Base-by-base conservation (phyloP, 2,797 vertebrate genomes). In the Melanotaenia pygmaea region DNA sequence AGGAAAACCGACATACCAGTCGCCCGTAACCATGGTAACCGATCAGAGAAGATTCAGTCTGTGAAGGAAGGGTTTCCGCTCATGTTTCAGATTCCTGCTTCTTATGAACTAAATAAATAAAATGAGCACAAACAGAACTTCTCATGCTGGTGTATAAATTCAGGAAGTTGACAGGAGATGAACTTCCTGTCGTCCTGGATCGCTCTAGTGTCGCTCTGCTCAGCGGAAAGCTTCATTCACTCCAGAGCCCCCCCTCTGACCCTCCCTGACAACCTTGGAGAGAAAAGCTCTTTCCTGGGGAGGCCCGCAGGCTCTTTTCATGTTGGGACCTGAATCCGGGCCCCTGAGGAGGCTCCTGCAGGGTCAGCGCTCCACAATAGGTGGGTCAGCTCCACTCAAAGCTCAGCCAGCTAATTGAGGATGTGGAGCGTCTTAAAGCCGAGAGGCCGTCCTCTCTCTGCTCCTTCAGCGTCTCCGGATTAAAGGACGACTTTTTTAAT, bases 361-460 rank as follows among this genome's bases (percentile, higher is more conserved):
- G 83, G 83, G 81, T 86, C 86, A 76, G 57, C 12, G 45, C 54
- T 66, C 79, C 72, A 71, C 76, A 77, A 81, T 66, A 53, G 61
- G 2, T 26, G 66, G 67, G 63, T 77, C 76, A 72, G 58, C 28
- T 0, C 34, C 0, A 70, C 76, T 82, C 79, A 83, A 85, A 85
- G 53, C 79, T 9, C 57, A 59, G 72, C 80, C 66, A 28, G 75
- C 77, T 87, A 77, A 88, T 85, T 64, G 70, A 66, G 7, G 22
- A 34, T 24, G 80, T 74, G 51, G 0, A 35, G 43, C 10, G 38
- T 34, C 40, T 62, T 37, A 58, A 28, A 34, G 3, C 58, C 28
- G 43, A 1, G 9, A 20, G 11, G 26, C 38, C 5, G 40, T 3
- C 26, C 24, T 26, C 4, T 24, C 14, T 28, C 24, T n/a, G 38